A percentile compares a stretch with the other conserved stretches of the same genome.
These are phyloP conservation scores for Psophia crepitans DNA, from an alignment of 2,113 vertebrate species.

Conservation along the genomic window DNA sequence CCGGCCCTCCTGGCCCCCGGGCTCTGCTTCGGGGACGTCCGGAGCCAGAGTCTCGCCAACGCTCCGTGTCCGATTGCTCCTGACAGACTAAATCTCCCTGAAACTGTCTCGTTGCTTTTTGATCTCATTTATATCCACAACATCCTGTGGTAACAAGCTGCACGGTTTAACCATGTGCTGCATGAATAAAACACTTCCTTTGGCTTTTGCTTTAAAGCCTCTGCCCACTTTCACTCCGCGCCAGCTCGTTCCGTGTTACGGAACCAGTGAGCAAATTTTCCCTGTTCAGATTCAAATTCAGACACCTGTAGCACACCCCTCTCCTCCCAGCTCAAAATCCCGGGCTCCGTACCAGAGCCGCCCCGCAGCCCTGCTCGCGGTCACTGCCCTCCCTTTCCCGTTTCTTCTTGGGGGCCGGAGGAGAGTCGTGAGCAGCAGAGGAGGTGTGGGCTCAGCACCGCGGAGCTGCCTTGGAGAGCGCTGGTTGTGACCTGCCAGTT, in stretches of 20 bases:
- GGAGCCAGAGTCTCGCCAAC: neutral
- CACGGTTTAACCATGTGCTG: neutral
- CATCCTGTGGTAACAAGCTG: neutral
- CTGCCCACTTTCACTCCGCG: neutral
- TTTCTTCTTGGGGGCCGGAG: neutral
- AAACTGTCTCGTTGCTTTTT: neutral
- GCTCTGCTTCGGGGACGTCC: neutral
- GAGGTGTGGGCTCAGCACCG: neutral
- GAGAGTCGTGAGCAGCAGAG: accelerated
- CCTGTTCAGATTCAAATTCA: neutral
- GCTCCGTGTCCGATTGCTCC: neutral
- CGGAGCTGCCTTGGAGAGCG: neutral
- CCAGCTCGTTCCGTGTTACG: accelerated
- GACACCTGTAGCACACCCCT: neutral
- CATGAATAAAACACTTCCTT: neutral
- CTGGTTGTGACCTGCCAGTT: neutral
- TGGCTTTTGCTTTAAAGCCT: neutral
- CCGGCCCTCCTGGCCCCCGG: neutral
- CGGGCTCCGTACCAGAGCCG: neutral
- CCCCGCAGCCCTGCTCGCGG: neutral
- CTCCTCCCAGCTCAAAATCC: neutral
- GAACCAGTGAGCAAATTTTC: neutral
- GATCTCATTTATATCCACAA: neutral
- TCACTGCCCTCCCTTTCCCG: neutral
- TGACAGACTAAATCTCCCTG: neutral